These are phyloP conservation scores for Patagioenas fasciata DNA, from an alignment of 2,113 vertebrate species.

Conservation along the genomic window DNA sequence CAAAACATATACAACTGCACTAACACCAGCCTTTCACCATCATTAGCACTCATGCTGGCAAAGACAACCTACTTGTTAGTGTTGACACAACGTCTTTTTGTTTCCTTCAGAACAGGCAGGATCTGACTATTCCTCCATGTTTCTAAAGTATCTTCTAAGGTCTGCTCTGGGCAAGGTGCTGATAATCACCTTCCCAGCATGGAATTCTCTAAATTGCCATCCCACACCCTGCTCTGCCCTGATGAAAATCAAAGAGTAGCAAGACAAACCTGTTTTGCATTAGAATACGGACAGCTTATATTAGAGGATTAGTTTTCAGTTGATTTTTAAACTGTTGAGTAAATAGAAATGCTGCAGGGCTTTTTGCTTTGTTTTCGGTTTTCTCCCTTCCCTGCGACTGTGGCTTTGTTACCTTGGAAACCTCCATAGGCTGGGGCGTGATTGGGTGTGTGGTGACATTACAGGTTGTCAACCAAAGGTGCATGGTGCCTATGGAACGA, in stretches of 20 bases:
- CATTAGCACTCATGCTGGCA: neutral
- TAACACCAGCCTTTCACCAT: neutral
- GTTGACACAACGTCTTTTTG: too few relatives aligned
- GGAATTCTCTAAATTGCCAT: neutral
- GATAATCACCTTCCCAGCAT: neutral
- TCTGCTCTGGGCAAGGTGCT: neutral
- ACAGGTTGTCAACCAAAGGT: slow-evolving; percentile 52
- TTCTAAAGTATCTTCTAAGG: neutral
- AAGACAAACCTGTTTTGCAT: slow-evolving; percentile 15
- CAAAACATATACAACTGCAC: neutral
- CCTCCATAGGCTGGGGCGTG: slow-evolving; percentile 35
- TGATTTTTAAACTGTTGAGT: slow-evolving; percentile 61
- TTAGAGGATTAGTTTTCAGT: slow-evolving; percentile 63
- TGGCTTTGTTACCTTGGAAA: slow-evolving; percentile 75
- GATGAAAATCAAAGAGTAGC: neutral
- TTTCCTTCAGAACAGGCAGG: neutral
- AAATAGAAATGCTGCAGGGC: slow-evolving; percentile 57
- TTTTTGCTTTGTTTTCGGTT: slow-evolving; percentile 42
- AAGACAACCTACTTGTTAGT: neutral
- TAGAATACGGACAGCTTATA: slow-evolving; percentile 18
- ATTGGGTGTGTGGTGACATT: slow-evolving; percentile 33
- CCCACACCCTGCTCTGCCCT: neutral
- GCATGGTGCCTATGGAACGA: neutral
- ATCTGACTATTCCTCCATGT: neutral
- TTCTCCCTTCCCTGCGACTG: neutral